Evolutionary conservation across 2,888 invertebrate species (phyloP).

Genomic region (Teleogryllus oceanicus): DNA sequence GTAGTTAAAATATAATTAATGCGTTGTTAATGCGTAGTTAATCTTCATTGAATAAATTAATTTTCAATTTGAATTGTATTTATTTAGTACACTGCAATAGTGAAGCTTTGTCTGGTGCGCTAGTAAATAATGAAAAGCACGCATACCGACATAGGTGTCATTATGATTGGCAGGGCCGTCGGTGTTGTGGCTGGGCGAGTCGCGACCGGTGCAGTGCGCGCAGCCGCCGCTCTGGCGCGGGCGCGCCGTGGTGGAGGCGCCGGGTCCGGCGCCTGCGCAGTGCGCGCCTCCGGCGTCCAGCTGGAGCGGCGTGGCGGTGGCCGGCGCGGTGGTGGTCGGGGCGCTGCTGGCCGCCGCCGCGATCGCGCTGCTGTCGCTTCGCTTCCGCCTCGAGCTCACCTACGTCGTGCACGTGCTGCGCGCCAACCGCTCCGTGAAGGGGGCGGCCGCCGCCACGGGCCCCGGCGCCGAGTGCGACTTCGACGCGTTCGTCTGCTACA

Average conservation of each 20-base stretch:
- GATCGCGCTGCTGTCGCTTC: neutral
- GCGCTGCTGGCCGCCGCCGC: conserved; percentile 19
- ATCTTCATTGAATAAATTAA: too few species aligned
- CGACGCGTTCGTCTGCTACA: conserved; percentile 36
- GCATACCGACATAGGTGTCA: too few species aligned
- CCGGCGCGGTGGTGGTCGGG: conserved; percentile 18
- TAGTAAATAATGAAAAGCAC: too few species aligned
- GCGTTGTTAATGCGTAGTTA: too few species aligned
- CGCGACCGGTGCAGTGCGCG: neutral
- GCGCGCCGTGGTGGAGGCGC: neutral
- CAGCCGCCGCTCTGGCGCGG: neutral
- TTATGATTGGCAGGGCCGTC: neutral
- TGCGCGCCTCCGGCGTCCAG: neutral
- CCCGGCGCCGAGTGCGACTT: conserved; percentile 28
- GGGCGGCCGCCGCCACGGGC: conserved; percentile 19
- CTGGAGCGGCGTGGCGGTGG: neutral
- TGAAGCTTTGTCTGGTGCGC: too few species aligned
- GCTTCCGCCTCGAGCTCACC: conserved; percentile 31
- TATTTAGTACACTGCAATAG: too few species aligned
- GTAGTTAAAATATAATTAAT: too few species aligned
- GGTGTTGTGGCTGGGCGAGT: neutral
- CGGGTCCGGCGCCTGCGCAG: neutral
- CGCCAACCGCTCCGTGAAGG: neutral
- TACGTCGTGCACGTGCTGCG: conserved; percentile 33
- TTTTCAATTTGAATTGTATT: too few species aligned